Evolutionary conservation across 1,140 invertebrate species (phyloP).

Genomic region (Kradibia gibbosae): DNA sequence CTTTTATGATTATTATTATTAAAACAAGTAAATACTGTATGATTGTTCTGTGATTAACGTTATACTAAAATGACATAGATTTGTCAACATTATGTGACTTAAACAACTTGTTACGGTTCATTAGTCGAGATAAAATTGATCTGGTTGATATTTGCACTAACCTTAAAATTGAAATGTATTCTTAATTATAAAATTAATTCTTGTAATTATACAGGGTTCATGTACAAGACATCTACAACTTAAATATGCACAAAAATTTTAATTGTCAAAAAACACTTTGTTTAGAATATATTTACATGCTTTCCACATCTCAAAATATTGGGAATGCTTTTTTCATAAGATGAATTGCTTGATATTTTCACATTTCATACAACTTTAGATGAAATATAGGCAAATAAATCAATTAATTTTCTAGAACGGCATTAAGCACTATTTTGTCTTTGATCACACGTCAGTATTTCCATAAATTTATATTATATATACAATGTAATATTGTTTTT

Average conservation of each 20-base stretch:
- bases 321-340: no score
- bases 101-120: neutral
- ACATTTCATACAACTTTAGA: no score
- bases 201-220: no score
- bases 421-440: slow-evolving; percentile 49
- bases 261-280: no score
- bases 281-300: no score
- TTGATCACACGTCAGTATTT: neutral
- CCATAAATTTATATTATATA: neutral
- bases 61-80: neutral
- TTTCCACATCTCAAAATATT: no score
- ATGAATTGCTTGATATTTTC: no score
- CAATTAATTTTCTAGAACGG: neutral
- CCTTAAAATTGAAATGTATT: neutral
- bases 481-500: neutral
- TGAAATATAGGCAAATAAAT: no score
- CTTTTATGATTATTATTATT: neutral
- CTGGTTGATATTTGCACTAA: neutral
- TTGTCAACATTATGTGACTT: neutral
- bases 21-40: neutral
- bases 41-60: neutral
- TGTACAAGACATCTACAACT: neutral
- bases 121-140: neutral
- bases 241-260: neutral
- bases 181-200: neutral